phyloP scores from a whole-genome alignment of 2,888 invertebrate species.

The Cosmorhoe ocellata region DNA sequence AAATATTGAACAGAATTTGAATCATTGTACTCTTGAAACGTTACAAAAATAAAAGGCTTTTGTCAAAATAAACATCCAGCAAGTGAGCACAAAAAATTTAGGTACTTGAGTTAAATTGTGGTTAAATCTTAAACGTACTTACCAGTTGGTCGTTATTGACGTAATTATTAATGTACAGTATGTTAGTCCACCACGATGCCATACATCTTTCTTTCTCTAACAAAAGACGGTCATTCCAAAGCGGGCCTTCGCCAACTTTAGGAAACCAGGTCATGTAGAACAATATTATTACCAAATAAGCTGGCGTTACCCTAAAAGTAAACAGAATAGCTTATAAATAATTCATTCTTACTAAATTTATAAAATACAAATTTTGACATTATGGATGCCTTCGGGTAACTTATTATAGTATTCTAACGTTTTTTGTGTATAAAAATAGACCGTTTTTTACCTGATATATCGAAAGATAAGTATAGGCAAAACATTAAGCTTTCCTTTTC shows the following conservation, averaged over 20 bases:
- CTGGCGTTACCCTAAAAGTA: constrained; percentile 86
- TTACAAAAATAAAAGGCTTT: no score
- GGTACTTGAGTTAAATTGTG: no score
- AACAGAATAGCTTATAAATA: not conserved
- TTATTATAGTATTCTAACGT: no score
- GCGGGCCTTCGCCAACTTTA: constrained; percentile 87
- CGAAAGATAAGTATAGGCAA: constrained; percentile 84
- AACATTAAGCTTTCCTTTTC: constrained; percentile 84
- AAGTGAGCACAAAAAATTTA: no score
- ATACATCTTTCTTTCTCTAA: constrained; percentile 84
- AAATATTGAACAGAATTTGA: not conserved
- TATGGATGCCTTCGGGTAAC: no score
- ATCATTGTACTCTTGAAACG: not conserved
- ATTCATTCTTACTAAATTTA: no score
- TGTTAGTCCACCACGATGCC: constrained; percentile 88
- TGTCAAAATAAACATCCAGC: no score
- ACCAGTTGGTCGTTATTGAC: constrained; percentile 85
- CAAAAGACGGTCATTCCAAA: constrained; percentile 86
- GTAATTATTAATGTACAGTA: constrained; percentile 89
- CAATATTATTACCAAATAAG: constrained; percentile 87
- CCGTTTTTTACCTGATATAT: constrained; percentile 82
- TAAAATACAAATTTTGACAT: no score
- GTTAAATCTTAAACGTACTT: constrained; percentile 36
- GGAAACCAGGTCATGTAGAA: constrained; percentile 88
- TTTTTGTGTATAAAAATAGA: no score